Conservation (phyloP, 2,888 invertebrate species). For the Biston stratarius region DNA sequence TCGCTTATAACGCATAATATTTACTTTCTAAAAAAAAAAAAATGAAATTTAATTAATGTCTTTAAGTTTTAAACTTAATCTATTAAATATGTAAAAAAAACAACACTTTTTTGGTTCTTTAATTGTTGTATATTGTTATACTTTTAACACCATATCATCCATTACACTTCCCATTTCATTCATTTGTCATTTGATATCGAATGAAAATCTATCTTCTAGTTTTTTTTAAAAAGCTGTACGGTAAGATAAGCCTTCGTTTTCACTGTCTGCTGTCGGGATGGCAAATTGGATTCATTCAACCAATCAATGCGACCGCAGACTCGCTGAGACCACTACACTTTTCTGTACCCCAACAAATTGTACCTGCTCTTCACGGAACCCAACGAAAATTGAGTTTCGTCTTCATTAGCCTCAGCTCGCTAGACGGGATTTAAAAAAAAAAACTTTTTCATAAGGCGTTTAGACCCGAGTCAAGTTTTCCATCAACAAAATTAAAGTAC, state of each 20-base stretch:
- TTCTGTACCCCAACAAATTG: conserved; percentile 49
- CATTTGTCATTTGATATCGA: not conserved
- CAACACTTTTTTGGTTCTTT: no score
- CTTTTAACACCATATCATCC: no score
- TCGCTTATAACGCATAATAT: no score
- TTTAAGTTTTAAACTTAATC: no score
- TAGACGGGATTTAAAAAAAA: conserved; percentile 66
- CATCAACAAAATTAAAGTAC: conserved; percentile 83
- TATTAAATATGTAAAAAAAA: no score
- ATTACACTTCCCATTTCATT: no score
- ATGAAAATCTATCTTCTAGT: conserved; percentile 17
- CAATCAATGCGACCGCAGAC: conserved; percentile 63
- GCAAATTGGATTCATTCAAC: conserved; percentile 68
- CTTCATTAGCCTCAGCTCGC: conserved; percentile 75
- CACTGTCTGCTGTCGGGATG: conserved; percentile 53
- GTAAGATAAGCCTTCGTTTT: conserved; percentile 48
- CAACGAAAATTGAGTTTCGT: conserved; percentile 73
- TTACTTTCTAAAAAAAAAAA: no score
- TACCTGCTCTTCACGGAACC: conserved; percentile 51
- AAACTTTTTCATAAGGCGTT: conserved; percentile 75
- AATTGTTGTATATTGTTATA: no score
- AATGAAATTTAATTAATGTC: no score
- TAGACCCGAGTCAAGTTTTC: conserved; percentile 76
- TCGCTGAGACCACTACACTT: conserved; percentile 48
- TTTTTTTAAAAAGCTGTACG: conserved; percentile 32